A percentile compares a stretch with the other conserved stretches of the same genome.
phyloP scores from a whole-genome alignment of 2,113 vertebrate genomes.

The Lucifuga dentata region DNA sequence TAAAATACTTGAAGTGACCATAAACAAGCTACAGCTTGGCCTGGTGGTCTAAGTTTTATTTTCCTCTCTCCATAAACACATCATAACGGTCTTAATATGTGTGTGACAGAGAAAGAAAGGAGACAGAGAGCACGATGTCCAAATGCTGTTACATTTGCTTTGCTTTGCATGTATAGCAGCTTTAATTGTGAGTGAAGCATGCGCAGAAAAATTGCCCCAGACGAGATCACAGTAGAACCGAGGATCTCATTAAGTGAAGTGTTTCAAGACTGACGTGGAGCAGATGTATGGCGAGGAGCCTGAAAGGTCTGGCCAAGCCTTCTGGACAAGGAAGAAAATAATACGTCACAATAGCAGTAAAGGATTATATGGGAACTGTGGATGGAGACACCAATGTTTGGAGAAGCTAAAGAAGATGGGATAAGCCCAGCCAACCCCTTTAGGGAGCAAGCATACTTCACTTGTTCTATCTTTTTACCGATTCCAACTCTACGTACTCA shows the following conservation, averaged over 20 bases:
- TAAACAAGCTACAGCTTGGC: conserved; percentile 19
- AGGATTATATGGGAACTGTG: conserved; percentile 3
- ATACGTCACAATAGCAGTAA: conserved; percentile 29
- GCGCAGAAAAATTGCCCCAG: not conserved
- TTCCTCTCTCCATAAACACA: conserved; percentile 47
- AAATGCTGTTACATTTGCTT: not conserved
- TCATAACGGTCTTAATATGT: conserved; percentile 37
- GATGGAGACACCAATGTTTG: conserved; percentile 1
- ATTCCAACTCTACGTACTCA: not conserved
- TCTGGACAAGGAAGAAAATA: conserved; percentile 34
- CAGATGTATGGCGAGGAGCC: conserved; percentile 55
- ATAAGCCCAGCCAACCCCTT: conserved; percentile 16
- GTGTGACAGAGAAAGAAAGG: not conserved
- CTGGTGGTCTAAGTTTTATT: conserved; percentile 1
- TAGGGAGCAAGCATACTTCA: conserved; percentile 1
- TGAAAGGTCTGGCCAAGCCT: conserved; percentile 17
- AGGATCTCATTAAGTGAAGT: conserved; percentile 29
- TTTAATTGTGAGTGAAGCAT: conserved; percentile 14
- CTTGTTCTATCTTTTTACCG: not conserved
- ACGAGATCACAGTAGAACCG: conserved; percentile 18
- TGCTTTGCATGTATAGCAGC: conserved; percentile 21
- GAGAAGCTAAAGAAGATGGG: conserved; percentile 6
- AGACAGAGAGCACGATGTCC: not conserved
- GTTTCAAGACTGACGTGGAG: conserved; percentile 37
- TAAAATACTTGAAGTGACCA: conserved; percentile 14